Evolutionary conservation across 2,113 vertebrate species (phyloP), one percentile per base, ranked within the genome.

Genomic region (Nansenia antarctica): DNA sequence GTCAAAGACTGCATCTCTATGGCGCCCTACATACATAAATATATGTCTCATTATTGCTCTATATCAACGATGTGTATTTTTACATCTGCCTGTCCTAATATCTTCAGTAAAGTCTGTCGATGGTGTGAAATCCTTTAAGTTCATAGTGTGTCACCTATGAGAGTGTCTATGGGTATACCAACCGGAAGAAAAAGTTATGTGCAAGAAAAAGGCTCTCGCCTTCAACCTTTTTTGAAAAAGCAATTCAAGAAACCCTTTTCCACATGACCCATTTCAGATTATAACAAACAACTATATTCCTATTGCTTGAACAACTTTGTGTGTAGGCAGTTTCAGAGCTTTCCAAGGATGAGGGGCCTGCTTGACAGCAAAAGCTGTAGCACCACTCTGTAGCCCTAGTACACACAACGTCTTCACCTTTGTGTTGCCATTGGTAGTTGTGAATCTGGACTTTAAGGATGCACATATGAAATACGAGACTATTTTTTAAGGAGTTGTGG

Each of bases 11-110:
- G 79, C 77, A 30, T 85, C 80, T 87, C 85, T 82, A 85, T 86
- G 74, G 85, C 79, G 85, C 80, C 90, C 89, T 82, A 92, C 88
- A 90, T 91, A 86, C 89, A 92, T 87, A 92, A 88, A 91, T 88
- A 59, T 73, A 62, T 62, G 86, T 85, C 78, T 84, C 83, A 76
- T 86, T 86, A 88, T 79, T 74, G 75, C 84, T 64, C 69, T 58
- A 55, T 72, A 80, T 86, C 79, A 69, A 82, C 74, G 74, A 77
- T 85, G 76, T 88, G 70, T 92, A 91, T 91, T 91, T 90, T 89
- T 91, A 87, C 84, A 87, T 86, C 85, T 86, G 85, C 78, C 82
- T 89, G 79, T 67, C 59, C 77, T 83, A 76, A 84, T 87, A 78
- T 86, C 83, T 61, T 61, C 57, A 42, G 42, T 66, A 86, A 89